Evolutionary conservation across 2,797 vertebrate genomes (phyloP).

Genomic region (Gila robusta): DNA sequence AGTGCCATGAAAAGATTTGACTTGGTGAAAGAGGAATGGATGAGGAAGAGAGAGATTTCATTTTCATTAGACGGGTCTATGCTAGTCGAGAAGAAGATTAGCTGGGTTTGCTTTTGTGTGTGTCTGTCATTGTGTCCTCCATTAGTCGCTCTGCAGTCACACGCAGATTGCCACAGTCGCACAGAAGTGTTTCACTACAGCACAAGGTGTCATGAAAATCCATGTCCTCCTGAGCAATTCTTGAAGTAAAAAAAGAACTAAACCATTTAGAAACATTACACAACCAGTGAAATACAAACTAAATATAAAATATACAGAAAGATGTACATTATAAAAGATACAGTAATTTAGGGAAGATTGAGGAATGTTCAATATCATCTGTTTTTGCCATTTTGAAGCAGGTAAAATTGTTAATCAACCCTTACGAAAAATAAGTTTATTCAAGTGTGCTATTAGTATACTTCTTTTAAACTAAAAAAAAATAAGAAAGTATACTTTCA

Average conservation of each 20-base stretch:
- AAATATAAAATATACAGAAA: neutral
- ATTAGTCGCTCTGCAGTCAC: constrained; percentile 15
- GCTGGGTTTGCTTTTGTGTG: constrained; percentile 39
- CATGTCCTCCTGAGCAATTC: neutral
- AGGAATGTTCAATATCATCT: neutral
- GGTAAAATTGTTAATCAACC: too few relatives aligned
- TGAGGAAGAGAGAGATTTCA: constrained; percentile 14
- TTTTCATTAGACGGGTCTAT: constrained; percentile 23
- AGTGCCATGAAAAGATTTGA: constrained; percentile 7
- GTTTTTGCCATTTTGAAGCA: neutral
- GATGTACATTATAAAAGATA: neutral
- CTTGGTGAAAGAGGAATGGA: constrained; percentile 6
- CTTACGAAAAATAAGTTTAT: too few relatives aligned
- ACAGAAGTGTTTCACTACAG: constrained; percentile 3
- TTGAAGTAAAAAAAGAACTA: neutral
- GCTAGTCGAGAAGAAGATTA: constrained; percentile 22
- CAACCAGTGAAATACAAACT: neutral
- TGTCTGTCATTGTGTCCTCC: constrained; percentile 24
- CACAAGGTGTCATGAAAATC: neutral
- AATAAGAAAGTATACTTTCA: too few relatives aligned
- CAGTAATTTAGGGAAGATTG: neutral
- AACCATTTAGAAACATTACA: neutral
- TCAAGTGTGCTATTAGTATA: too few relatives aligned
- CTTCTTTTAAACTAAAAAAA: too few relatives aligned
- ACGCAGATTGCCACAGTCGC: neutral